These are phyloP conservation scores for Tenthredo livida DNA, from an alignment of 2,888 invertebrate genomes.

Conservation along the genomic window DNA sequence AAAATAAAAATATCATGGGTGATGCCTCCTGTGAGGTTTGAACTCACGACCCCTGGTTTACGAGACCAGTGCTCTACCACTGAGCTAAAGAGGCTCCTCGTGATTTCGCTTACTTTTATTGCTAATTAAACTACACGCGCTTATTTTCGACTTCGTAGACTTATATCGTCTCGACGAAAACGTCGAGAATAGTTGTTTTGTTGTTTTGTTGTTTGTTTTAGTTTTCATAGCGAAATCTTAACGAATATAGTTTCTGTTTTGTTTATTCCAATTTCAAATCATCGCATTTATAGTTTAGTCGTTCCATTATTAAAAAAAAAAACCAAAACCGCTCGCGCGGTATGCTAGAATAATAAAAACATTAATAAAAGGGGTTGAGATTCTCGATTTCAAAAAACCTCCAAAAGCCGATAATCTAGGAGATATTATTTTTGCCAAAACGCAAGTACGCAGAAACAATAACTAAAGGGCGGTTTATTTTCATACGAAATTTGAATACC, in stretches of 20 bases:
- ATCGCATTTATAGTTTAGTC: background rate
- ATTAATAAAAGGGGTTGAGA: background rate
- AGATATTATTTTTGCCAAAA: too few relatives aligned
- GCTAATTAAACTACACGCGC: background rate
- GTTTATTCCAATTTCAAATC: background rate
- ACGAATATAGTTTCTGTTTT: background rate
- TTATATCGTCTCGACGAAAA: background rate
- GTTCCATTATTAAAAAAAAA: background rate
- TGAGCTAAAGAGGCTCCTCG: slow-evolving; percentile 87
- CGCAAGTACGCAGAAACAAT: too few relatives aligned
- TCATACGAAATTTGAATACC: background rate
- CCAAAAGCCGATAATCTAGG: too few relatives aligned
- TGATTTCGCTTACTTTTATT: background rate
- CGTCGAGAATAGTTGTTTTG: background rate
- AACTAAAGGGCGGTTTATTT: background rate
- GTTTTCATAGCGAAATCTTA: background rate
- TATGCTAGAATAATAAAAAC: background rate
- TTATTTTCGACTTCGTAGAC: background rate
- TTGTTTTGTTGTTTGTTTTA: background rate
- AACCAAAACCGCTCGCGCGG: too few relatives aligned
- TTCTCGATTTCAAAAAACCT: background rate
- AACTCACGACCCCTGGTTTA: slow-evolving; percentile 93
- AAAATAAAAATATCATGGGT: slow-evolving; percentile 58
- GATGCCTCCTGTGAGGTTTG: slow-evolving; percentile 90
- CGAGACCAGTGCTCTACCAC: slow-evolving; percentile 93